Percentiles rank a stretch among this genome's conserved stretches.
Evolutionary conservation across 1,140 invertebrate species (phyloP).

Genomic region (Microplitis demolitor): DNA sequence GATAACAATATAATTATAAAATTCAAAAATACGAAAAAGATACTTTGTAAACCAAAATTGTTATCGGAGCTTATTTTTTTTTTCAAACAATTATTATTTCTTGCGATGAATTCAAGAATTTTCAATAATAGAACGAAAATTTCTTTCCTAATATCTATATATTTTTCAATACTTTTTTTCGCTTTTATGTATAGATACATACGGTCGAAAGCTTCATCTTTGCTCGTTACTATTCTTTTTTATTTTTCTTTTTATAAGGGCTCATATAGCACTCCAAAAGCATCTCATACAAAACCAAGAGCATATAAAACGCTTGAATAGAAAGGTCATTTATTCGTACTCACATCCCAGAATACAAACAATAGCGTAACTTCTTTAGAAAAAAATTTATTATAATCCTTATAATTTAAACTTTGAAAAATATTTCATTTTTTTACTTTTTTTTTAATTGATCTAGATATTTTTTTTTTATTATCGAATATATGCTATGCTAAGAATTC

Average conservation of each 20-base stretch:
- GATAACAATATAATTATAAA: too few species aligned
- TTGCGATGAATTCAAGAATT: too few species aligned
- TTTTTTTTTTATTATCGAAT: too few species aligned
- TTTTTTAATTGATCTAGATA: not conserved
- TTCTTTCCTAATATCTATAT: too few species aligned
- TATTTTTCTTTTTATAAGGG: not conserved
- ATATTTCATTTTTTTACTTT: not conserved
- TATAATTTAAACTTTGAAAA: not conserved
- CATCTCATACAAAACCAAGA: conserved; percentile 11
- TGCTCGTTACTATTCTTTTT: not conserved
- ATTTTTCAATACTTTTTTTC: too few species aligned
- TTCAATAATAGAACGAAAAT: too few species aligned
- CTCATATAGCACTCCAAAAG: not conserved
- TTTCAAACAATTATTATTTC: too few species aligned
- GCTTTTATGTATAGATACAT: too few species aligned
- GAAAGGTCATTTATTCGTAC: conserved; percentile 24
- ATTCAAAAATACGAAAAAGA: too few species aligned
- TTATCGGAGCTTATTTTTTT: too few species aligned
- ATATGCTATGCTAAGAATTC: too few species aligned
- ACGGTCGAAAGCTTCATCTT: not conserved
- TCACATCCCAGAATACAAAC: not conserved
- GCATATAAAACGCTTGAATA: conserved; percentile 8
- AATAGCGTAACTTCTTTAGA: not conserved
- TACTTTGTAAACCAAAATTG: too few species aligned
- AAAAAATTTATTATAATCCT: not conserved